Conservation (phyloP, 2,888 invertebrate genomes). For the Nomada hirtipes region DNA sequence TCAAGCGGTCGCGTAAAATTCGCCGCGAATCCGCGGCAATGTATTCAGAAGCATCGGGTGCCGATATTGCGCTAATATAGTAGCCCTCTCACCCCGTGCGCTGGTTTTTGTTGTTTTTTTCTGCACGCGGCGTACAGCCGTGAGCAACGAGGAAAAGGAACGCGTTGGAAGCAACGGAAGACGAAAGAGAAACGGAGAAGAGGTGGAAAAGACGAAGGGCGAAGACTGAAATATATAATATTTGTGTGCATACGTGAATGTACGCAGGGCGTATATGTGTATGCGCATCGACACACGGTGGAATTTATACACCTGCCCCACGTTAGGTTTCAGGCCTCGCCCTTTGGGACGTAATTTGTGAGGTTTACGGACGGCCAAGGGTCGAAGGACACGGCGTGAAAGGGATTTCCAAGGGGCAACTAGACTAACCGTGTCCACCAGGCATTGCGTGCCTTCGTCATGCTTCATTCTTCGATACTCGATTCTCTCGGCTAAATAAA, state of each 20-base stretch:
- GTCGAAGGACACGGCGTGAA: slow-evolving; percentile 74
- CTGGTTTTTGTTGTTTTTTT: slow-evolving; percentile 8
- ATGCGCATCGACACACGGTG: slow-evolving; percentile 39
- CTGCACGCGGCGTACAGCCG: slow-evolving; percentile 14
- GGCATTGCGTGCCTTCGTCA: slow-evolving; percentile 43
- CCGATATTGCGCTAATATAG: slow-evolving; percentile 75
- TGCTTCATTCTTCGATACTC: slow-evolving; percentile 62
- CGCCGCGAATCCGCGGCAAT: slow-evolving; percentile 50
- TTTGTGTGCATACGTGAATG: slow-evolving; percentile 48
- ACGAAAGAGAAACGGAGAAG: slow-evolving; percentile 9
- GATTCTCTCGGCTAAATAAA: slow-evolving; percentile 69
- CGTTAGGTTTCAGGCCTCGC: slow-evolving; percentile 58
- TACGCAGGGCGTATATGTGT: background rate
- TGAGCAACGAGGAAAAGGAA: background rate
- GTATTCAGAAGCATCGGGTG: slow-evolving; percentile 68
- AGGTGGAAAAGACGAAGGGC: slow-evolving; percentile 18
- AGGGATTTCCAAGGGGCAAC: slow-evolving; percentile 67
- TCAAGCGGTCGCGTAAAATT: slow-evolving; percentile 50
- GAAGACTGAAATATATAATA: slow-evolving; percentile 51
- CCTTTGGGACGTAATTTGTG: slow-evolving; percentile 73
- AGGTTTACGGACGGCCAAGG: slow-evolving; percentile 70
- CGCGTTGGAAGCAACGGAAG: background rate
- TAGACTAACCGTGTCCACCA: slow-evolving; percentile 48
- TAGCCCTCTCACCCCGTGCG: slow-evolving; percentile 49
- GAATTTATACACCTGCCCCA: slow-evolving; percentile 73